phyloP scores from a whole-genome alignment of 1,140 invertebrate species.

The Drosophila mauritiana region DNA sequence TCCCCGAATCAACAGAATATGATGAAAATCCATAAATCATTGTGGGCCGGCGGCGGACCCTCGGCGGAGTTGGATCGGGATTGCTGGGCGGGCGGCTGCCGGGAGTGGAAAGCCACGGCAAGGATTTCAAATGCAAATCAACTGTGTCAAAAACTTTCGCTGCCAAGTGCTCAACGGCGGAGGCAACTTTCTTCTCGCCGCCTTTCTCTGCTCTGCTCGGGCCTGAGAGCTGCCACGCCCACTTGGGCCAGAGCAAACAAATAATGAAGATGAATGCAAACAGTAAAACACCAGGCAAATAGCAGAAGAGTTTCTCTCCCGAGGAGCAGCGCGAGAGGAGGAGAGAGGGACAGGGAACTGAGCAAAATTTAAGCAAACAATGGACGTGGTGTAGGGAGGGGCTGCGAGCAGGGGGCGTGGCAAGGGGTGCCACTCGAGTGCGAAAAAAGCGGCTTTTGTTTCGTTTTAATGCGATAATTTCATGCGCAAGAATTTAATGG shows the following conservation, averaged over 20 bases:
- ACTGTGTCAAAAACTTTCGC: slow-evolving; percentile 80
- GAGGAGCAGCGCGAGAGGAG: slow-evolving; percentile 5
- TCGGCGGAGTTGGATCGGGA: slow-evolving; percentile 9
- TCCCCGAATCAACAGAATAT: slow-evolving; percentile 84
- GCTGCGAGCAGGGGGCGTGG: neutral
- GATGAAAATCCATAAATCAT: slow-evolving; percentile 84
- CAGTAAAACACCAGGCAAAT: slow-evolving; percentile 78
- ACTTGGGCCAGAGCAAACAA: slow-evolving; percentile 69
- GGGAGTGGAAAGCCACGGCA: slow-evolving; percentile 8
- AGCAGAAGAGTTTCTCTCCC: slow-evolving; percentile 50
- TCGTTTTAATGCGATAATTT: slow-evolving; percentile 76
- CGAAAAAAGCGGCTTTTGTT: slow-evolving; percentile 56
- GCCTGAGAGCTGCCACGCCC: slow-evolving; percentile 36
- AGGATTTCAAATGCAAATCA: slow-evolving; percentile 82
- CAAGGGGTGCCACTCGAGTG: slow-evolving; percentile 14
- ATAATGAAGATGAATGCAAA: slow-evolving; percentile 83
- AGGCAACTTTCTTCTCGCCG: slow-evolving; percentile 34
- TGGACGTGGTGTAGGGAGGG: slow-evolving; percentile 36
- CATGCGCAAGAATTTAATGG: slow-evolving; percentile 75
- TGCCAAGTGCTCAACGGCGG: slow-evolving; percentile 62
- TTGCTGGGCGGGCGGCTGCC: neutral
- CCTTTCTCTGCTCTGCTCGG: neutral
- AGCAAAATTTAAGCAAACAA: slow-evolving; percentile 79
- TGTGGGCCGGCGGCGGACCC: slow-evolving; percentile 25
- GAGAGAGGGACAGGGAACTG: slow-evolving; percentile 50